Conservation (phyloP, 1,140 invertebrate genomes). For the Drosophila asahinai region DNA sequence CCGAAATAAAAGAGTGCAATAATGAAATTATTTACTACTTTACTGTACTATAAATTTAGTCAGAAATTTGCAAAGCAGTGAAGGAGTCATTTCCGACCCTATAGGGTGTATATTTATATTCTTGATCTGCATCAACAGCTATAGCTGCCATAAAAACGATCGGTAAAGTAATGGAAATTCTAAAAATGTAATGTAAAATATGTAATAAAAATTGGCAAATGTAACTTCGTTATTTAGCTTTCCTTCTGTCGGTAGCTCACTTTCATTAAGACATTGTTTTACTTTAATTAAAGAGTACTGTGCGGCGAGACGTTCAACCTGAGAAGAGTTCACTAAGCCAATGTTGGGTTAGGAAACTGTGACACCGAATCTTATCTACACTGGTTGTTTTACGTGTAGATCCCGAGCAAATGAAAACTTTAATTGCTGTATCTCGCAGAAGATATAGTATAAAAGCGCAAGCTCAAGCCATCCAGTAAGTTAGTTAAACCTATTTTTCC, state of each 20-base stretch:
- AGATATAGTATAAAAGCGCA: neutral
- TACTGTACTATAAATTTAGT: too few relatives aligned
- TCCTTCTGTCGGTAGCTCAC: too few relatives aligned
- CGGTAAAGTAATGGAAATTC: too few relatives aligned
- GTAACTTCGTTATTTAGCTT: too few relatives aligned
- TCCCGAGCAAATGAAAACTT: neutral
- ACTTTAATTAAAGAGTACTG: constrained; percentile 2
- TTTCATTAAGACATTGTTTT: neutral
- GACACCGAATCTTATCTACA: neutral
- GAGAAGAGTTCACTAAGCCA: neutral
- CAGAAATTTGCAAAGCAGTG: too few relatives aligned
- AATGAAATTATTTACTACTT: neutral
- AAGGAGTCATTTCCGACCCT: too few relatives aligned
- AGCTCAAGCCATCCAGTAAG: neutral
- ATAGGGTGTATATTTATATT: too few relatives aligned
- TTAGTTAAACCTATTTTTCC: neutral
- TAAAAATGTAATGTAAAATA: too few relatives aligned
- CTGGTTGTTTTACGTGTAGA: neutral
- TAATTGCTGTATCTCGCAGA: neutral
- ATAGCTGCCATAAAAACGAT: too few relatives aligned
- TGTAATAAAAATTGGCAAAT: too few relatives aligned
- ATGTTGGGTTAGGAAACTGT: neutral
- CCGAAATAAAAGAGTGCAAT: neutral
- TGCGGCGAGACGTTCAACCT: neutral
- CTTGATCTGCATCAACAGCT: too few relatives aligned